Evolutionary conservation across 2,113 vertebrate genomes (phyloP).

Genomic region (Felis catus): F.catus_Fca126_mat1.0 CM031426.1:24245501-24246000

Average conservation of each 20-base stretch:
- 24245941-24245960: not conserved
- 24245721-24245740: not conserved
- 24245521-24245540: not conserved
- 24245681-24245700: not conserved
- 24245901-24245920: not conserved
- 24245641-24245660: not conserved
- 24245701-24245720: not conserved
- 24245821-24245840: not conserved
- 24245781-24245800: not conserved
- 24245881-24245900: not conserved
- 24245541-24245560: not conserved
- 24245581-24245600: not conserved
- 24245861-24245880: not conserved
- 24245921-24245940: not conserved
- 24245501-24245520: not conserved
- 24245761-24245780: not conserved
- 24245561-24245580: not conserved
- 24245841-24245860: not conserved
- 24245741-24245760: not conserved
- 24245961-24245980: not conserved
- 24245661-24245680: not conserved
- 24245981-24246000: not conserved
- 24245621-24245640: not conserved
- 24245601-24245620: not conserved
- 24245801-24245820: not conserved